Conservation (phyloP, 1,140 invertebrate genomes). For the Drosophila rhopaloa region DNA sequence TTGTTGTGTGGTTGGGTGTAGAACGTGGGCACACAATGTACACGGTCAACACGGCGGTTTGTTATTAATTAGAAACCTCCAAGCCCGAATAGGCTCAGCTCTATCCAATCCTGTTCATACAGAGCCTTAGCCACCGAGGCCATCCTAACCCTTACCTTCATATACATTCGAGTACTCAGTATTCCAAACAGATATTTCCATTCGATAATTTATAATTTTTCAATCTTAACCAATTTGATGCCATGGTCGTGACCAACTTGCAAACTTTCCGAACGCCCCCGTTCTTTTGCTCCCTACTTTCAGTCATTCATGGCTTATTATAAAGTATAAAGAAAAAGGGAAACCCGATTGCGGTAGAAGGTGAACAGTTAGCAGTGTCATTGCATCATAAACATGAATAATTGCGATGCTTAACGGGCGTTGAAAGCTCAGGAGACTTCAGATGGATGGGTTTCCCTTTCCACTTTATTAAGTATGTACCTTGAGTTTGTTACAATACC, state of each 20-base stretch:
- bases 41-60: neutral
- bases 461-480: constrained; percentile 1
- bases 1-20: neutral
- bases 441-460: constrained; percentile 1
- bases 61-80: constrained; percentile 15
- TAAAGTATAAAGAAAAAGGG: constrained; percentile 26
- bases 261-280: constrained; percentile 1
- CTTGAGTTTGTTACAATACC: constrained; percentile 11
- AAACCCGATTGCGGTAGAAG: neutral
- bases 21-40: neutral
- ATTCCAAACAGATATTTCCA: constrained; percentile 13
- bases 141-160: too few relatives aligned
- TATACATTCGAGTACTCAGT: neutral
- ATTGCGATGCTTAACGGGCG: constrained; percentile 73
- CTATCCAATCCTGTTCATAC: neutral
- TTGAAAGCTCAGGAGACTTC: constrained; percentile 72
- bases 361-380: constrained; percentile 47
- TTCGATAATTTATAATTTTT: constrained; percentile 43
- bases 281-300: neutral
- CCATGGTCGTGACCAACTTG: constrained; percentile 35
- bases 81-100: neutral
- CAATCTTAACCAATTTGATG: constrained; percentile 43
- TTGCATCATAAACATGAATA: constrained; percentile 80
- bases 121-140: neutral
- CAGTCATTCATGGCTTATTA: constrained; percentile 19